Percentiles rank a stretch among this genome's conserved stretches.
These are phyloP conservation scores for Apostichopus japonicus DNA, from an alignment of 35 echinoderm and acorn worm genomes.

Conservation along the genomic window DNA sequence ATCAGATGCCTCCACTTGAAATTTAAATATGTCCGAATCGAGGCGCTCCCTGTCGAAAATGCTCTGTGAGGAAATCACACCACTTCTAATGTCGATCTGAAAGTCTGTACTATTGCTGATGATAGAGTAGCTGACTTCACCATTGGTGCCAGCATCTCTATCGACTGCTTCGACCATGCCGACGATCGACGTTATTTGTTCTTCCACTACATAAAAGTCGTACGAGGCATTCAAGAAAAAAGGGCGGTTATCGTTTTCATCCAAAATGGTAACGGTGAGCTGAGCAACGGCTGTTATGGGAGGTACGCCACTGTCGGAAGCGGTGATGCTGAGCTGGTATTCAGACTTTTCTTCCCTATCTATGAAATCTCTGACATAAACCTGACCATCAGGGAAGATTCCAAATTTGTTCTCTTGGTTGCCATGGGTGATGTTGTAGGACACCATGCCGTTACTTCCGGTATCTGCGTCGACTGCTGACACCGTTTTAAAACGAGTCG, in stretches of 20 bases:
- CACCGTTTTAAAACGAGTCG: slow-evolving; percentile 66
- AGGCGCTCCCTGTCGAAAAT: slow-evolving; percentile 79
- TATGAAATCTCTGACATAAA: slow-evolving; percentile 83
- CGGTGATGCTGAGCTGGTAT: slow-evolving; percentile 71
- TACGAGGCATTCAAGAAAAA: slow-evolving; percentile 87
- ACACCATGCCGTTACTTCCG: slow-evolving; percentile 84
- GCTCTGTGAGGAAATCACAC: slow-evolving; percentile 63
- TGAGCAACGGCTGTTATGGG: slow-evolving; percentile 47
- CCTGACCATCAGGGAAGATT: slow-evolving; percentile 89
- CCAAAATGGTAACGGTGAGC: slow-evolving; percentile 65
- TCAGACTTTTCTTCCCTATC: slow-evolving; percentile 76
- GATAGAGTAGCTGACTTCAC: slow-evolving; percentile 70
- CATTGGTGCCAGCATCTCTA: slow-evolving; percentile 78
- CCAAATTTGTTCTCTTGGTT: slow-evolving; percentile 90
- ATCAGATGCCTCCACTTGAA: slow-evolving; percentile 79
- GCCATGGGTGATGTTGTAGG: slow-evolving; percentile 77
- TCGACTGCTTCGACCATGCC: slow-evolving; percentile 78
- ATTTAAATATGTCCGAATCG: slow-evolving; percentile 21
- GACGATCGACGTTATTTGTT: slow-evolving; percentile 44
- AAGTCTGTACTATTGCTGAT: slow-evolving; percentile 76
- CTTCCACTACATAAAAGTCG: slow-evolving; percentile 79
- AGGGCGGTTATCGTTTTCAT: slow-evolving; percentile 97
- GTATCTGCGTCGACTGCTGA: slow-evolving; percentile 81
- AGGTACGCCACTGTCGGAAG: slow-evolving; percentile 86
- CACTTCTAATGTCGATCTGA: slow-evolving; percentile 60